Base-by-base conservation (phyloP, 2,113 vertebrate genomes). In the Lepisosteus oculatus region DNA sequence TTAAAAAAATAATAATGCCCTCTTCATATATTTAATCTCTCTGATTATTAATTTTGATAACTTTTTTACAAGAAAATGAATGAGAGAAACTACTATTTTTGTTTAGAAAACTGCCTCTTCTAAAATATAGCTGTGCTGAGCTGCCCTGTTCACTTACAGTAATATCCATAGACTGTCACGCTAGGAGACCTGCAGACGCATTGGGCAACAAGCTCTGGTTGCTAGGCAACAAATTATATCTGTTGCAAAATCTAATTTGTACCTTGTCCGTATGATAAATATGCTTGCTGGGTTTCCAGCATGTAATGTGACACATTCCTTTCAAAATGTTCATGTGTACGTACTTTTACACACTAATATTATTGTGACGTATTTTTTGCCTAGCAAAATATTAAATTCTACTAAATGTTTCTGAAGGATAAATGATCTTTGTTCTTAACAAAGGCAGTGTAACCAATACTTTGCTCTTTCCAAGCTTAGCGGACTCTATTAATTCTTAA, bases 211-310 rank as follows among this genome's bases (percentile, higher is more conserved):
- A 43, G 70, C 55, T 72, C 68, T 67, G 43, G 66, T 72, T 76
- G 66, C 74, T 76, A 69, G 67, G 74, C 61, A 72, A 72, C 74
- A 72, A 69, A 74, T 74, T 64, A 74, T 51, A 68, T 62, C 72
- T 73, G 65, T 61, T 69, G 66, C 63, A 17, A 68, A 67, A 43
- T 63, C 45, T 51, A 8, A 71, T 63, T 73, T 43, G 61, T 73
- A 43, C 45, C 7, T 51, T 54, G 55, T 67, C 55, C 51, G 17
- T 17, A 64, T 63, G 15, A 56, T 67, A 74, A 63, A 44, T 17
- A 54, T 56, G n/a, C 13, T 5, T 5, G 3, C 5, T 59, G 4
- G 2, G n/a, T 59, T 6, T 59, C n/a, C n/a, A 59, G 5, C 9
- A 6, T 3, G 56, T 6, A 15, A n/a, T 59, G 14, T n/a, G 9